Evolutionary conservation across 2,113 vertebrate genomes (phyloP), one percentile per base, ranked within the genome.

Genomic region (Seriola dumerili): DNA sequence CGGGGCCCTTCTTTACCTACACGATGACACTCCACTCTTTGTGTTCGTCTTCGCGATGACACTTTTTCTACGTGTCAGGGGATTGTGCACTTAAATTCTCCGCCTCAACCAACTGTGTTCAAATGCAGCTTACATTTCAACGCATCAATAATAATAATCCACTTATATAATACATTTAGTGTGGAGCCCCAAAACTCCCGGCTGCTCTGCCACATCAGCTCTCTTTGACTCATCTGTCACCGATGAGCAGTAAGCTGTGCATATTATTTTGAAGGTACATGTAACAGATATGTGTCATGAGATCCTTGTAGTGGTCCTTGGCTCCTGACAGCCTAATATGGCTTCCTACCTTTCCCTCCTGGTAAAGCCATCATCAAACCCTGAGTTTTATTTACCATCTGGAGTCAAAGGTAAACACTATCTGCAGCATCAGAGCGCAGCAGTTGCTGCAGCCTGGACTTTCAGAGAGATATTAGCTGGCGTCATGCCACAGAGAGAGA

Each of bases 401-500:
- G 78, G 69, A 63, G 5, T 67, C 71, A 42, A 70, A 81, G 71
- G 77, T 75, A 73, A 62, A 78, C 71, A 40, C 57, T 55, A 11
- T 85, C 65, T 66, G 67, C 74, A 79, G 85, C 76, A n/a, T 78
- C 14, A 9, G 57, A 0, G 64, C 1, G 3, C 75, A 79, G 66
- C 85, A 76, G 84, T 84, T 76, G 74, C 72, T 68, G 66, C 69
- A 57, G 85, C 72, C 72, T 32, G n/a, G 46, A 73, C 81, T 75
- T 46, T 87, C 81, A 81, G 6, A 36, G 11, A 84, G 83, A 80
- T 46, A 83, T 72, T 54, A 83, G 73, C 48, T 76, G 84, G 84
- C 79, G 36, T 23, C 13, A 1, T 1, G 82, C 84, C 84, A 83
- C 61, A 0, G 5, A 36, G 23, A 55, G 13, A 48, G 44, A 58